phyloP scores from a whole-genome alignment of 1,140 invertebrate genomes.

The Onthophagus taurus region DNA sequence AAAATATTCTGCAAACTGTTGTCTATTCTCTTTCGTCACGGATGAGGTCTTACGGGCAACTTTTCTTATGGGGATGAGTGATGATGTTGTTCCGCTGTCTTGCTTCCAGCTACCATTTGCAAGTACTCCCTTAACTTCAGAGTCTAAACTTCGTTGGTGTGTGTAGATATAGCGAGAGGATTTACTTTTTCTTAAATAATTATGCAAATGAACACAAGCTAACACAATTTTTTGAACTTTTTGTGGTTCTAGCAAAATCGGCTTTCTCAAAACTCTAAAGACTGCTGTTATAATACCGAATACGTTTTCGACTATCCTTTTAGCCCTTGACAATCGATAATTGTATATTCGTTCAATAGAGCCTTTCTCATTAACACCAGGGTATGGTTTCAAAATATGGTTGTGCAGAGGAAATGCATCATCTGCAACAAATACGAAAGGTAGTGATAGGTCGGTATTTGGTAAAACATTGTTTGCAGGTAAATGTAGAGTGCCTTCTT shows the following conservation, averaged over 20 bases:
- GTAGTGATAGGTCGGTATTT: conserved; percentile 30
- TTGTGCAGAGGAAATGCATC: conserved; percentile 35
- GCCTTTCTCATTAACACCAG: conserved; percentile 29
- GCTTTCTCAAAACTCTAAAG: conserved; percentile 37
- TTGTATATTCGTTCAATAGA: conserved; percentile 35
- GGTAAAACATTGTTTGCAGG: conserved; percentile 19
- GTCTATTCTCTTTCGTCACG: conserved; percentile 8
- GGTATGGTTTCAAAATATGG: conserved; percentile 41
- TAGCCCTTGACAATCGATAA: conserved; percentile 32
- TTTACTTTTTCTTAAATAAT: conserved; percentile 16
- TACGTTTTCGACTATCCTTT: conserved; percentile 42
- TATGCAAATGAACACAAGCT: conserved; percentile 11
- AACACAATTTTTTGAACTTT: conserved; percentile 26
- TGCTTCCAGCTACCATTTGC: conserved; percentile 7
- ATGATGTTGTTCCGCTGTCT: conserved; percentile 7
- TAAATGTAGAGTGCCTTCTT: conserved; percentile 12
- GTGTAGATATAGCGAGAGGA: conserved; percentile 6
- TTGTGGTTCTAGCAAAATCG: conserved; percentile 29
- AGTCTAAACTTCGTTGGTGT: conserved; percentile 9
- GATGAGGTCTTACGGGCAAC: conserved; percentile 5
- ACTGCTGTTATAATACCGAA: conserved; percentile 42
- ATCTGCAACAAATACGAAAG: conserved; percentile 27
- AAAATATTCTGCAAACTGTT: conserved; percentile 12
- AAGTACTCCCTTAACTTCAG: conserved; percentile 6
- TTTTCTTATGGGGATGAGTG: conserved; percentile 12